These are phyloP conservation scores for Passerina amoena DNA, from an alignment of 2,113 vertebrate genomes.

Conservation along the genomic window DNA sequence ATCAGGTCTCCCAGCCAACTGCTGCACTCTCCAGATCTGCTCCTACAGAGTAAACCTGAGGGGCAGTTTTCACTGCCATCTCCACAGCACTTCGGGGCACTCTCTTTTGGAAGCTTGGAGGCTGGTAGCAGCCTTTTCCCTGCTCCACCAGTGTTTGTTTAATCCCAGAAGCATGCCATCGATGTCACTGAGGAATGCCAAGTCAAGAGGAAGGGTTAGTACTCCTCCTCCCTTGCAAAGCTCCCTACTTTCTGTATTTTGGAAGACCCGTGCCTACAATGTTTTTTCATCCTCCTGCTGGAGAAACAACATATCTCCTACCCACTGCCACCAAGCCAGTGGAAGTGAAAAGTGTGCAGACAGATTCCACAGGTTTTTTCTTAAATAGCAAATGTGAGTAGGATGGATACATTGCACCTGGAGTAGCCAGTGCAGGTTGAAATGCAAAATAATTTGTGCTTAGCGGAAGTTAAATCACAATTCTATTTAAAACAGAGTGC, in stretches of 20 bases:
- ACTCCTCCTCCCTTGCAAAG: neutral
- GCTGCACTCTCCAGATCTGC: neutral
- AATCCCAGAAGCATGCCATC: neutral
- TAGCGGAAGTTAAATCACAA: neutral
- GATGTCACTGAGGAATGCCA: rapidly evolving
- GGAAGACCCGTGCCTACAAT: neutral
- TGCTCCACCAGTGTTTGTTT: neutral
- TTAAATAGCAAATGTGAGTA: neutral
- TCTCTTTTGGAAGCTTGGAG: neutral
- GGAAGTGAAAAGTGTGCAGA: neutral
- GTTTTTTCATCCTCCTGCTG: neutral
- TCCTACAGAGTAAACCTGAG: neutral
- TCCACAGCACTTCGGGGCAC: neutral
- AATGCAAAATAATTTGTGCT: neutral
- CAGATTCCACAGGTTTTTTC: neutral
- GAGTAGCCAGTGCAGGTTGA: neutral
- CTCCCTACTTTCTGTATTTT: neutral
- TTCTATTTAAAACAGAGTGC: neutral
- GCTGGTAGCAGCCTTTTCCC: neutral
- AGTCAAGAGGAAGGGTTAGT: neutral
- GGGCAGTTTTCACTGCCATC: neutral
- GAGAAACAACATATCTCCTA: neutral
- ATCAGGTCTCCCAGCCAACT: neutral
- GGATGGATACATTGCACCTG: neutral
- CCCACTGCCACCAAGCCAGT: neutral